Evolutionary conservation across 2,113 vertebrate species (phyloP).

Genomic region (Naja naja): DNA sequence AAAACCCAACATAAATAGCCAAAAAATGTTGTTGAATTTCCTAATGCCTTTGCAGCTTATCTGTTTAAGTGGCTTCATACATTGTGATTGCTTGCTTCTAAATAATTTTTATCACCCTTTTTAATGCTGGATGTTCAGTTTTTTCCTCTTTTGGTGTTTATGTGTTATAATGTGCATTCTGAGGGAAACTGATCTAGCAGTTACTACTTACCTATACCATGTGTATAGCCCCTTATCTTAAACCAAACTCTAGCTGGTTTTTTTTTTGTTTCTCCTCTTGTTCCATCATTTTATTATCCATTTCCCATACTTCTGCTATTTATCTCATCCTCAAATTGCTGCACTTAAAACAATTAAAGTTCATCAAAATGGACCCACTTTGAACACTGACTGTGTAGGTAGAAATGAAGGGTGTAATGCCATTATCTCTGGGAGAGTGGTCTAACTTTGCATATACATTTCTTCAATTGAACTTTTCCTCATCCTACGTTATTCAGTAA

Average conservation of each 20-base stretch:
- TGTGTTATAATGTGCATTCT: background rate
- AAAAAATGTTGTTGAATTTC: background rate
- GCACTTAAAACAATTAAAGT: background rate
- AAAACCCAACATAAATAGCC: background rate
- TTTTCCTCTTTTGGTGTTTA: background rate
- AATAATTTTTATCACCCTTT: background rate
- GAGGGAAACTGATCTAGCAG: background rate
- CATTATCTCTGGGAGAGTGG: background rate
- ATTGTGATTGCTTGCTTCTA: background rate
- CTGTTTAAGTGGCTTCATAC: background rate
- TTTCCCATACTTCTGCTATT: background rate
- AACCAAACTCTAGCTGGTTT: background rate
- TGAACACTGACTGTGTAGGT: background rate
- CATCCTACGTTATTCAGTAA: background rate
- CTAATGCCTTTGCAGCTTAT: background rate
- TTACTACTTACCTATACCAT: background rate
- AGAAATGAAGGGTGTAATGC: background rate
- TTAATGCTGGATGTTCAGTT: background rate
- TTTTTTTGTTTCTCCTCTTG: background rate
- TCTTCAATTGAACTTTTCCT: background rate
- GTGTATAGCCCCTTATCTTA: background rate
- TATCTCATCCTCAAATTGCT: background rate
- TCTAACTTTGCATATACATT: background rate
- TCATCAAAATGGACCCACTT: background rate
- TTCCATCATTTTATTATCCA: background rate